These are phyloP conservation scores for Dascillus cervinus DNA, from an alignment of 2,888 invertebrate genomes.

Conservation along the genomic window DNA sequence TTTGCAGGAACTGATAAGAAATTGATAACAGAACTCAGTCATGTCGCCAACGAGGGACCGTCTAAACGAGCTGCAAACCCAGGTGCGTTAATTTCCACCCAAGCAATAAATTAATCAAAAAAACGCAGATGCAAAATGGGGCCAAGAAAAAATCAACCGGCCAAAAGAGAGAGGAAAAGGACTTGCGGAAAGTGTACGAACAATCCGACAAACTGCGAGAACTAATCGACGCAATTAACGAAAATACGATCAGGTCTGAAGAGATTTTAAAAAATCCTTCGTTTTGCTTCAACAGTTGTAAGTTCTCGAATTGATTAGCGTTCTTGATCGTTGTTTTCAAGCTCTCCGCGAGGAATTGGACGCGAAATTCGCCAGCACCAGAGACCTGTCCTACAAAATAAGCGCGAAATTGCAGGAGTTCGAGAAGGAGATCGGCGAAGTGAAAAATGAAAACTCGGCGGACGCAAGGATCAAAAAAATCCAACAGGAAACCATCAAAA, in stretches of 20 bases:
- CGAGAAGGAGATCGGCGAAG: conserved; percentile 31
- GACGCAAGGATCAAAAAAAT: conserved; percentile 42
- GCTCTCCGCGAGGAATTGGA: conserved; percentile 57
- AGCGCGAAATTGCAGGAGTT: conserved; percentile 49
- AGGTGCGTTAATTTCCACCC: too few relatives aligned
- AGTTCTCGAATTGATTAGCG: too few relatives aligned
- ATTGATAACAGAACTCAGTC: not conserved
- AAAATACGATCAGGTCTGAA: conserved; percentile 40
- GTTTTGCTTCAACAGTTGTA: not conserved
- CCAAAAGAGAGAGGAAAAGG: too few relatives aligned
- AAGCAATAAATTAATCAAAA: too few relatives aligned
- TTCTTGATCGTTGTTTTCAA: conserved; percentile 39
- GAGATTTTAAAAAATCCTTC: too few relatives aligned
- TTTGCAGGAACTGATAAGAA: too few relatives aligned
- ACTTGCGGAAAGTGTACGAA: conserved; percentile 25
- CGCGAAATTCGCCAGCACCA: conserved; percentile 46
- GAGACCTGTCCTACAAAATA: conserved; percentile 46
- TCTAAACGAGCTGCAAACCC: conserved; percentile 13
- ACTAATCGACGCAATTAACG: conserved; percentile 47
- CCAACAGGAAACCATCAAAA: conserved; percentile 42
- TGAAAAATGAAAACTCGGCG: conserved; percentile 19
- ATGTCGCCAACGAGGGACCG: conserved; percentile 11
- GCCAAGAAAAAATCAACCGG: conserved; percentile 3
- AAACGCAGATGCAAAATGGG: not conserved
- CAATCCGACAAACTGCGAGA: conserved; percentile 38